Base-by-base conservation (phyloP, 2,113 vertebrate species). In the Limanda limanda region DNA sequence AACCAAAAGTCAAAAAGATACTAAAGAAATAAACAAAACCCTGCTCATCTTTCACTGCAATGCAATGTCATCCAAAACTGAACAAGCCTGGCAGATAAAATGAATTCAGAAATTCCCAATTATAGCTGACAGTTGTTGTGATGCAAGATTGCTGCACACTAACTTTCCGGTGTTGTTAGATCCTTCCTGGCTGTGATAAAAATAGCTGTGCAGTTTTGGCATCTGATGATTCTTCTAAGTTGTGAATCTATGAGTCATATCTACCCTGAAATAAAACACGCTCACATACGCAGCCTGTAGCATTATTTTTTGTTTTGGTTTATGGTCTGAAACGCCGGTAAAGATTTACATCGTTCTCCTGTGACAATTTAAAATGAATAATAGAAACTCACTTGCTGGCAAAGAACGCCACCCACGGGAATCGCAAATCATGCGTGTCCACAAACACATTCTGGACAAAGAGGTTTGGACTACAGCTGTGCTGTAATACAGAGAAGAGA, bases 401-500 rank as follows among this genome's bases (percentile, higher is more conserved):
- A 9, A 99, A 99, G 93, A 99, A 99, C 3, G 98, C 98, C 35
- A 99, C 98, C 98, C 98, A 99, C 1, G 98, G 98, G 88, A 99
- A 99, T 63, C 98, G 95, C 48, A 99, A 94, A 78, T 99, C 98
- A 0, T 99, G 98, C 0, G 98, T 99, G 86, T 99, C 98, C 92
- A 99, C 98, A 1, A 99, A 99, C 35, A 99, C 98, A 1, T 99
- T 99, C 94, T 99, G 98, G 84, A 99, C 98, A 8, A 99, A 99
- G 65, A 99, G 96, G 93, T 99, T 99, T 0, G 98, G 97, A 84
- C 96, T 97, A 90, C 97, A 98, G 92, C 97, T 98, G 69, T 98
- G 97, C 97, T 98, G 94, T 84, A 87, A 82, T 15, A 9, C 51
- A 80, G 64, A 80, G 51, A 91, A 8, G 21, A 35, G 3, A 57